A percentile compares a stretch with the other conserved stretches of the same genome.
phyloP scores from a whole-genome alignment of 1,140 invertebrate genomes.

The Periplaneta americana region DNA sequence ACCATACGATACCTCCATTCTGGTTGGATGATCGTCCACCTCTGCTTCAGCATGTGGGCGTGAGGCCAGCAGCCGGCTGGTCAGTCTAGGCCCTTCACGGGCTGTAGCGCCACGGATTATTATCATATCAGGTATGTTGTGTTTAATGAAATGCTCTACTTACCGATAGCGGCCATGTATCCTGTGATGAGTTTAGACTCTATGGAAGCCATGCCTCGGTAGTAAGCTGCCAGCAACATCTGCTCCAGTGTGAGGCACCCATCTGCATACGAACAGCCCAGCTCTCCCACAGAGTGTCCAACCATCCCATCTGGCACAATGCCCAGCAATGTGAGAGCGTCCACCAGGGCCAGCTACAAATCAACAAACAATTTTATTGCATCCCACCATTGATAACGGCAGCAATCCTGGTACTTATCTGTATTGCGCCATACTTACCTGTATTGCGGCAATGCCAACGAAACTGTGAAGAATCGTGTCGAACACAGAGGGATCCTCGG shows the following conservation, averaged over 20 bases:
- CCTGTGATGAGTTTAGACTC: constrained; percentile 47
- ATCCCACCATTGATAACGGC: too few species aligned
- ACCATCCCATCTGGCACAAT: constrained; percentile 58
- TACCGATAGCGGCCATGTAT: constrained; percentile 51
- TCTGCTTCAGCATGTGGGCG: too few species aligned
- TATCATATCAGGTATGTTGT: too few species aligned
- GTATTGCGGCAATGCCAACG: constrained; percentile 50
- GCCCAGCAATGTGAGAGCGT: constrained; percentile 46
- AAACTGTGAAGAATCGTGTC: constrained; percentile 50
- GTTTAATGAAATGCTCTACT: too few species aligned
- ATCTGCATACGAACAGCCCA: constrained; percentile 66
- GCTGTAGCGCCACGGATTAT: too few species aligned
- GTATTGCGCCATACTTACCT: constrained; percentile 35
- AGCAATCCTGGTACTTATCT: not conserved
- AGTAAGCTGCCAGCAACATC: constrained; percentile 56
- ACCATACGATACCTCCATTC: too few species aligned
- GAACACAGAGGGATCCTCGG: constrained; percentile 39
- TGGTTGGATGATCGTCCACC: too few species aligned
- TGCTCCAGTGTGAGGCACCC: constrained; percentile 60
- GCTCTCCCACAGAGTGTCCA: constrained; percentile 63
- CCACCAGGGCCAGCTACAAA: constrained; percentile 51
- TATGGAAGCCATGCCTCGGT: constrained; percentile 52
- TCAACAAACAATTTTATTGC: too few species aligned
- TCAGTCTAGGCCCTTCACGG: too few species aligned
- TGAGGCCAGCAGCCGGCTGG: too few species aligned